Percentiles rank a stretch among this genome's conserved stretches.
phyloP scores from a whole-genome alignment of 1,140 invertebrate genomes.

The Venustaconcha ellipsiformis region DNA sequence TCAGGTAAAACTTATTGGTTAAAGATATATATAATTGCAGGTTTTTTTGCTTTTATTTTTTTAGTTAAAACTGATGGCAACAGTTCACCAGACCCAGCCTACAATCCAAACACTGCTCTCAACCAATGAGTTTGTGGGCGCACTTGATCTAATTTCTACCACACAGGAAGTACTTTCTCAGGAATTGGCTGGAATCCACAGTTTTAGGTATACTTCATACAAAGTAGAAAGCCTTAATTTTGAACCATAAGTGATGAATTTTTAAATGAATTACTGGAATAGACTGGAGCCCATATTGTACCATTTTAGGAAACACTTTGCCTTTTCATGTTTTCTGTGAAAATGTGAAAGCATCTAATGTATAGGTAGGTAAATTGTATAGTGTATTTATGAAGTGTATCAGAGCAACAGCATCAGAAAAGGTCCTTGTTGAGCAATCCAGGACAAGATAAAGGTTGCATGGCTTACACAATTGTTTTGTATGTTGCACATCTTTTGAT shows the following conservation, averaged over 20 bases:
- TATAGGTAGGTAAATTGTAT: background rate
- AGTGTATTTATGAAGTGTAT: background rate
- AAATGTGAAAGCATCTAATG: background rate
- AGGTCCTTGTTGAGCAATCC: too few relatives aligned
- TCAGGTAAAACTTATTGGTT: too few relatives aligned
- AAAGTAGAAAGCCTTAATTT: background rate
- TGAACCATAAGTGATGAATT: background rate
- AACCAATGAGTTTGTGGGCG: slow-evolving; percentile 97
- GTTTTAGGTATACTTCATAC: slow-evolving; percentile 77
- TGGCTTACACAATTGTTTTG: too few relatives aligned
- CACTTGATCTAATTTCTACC: slow-evolving; percentile 95
- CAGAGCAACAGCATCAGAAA: too few relatives aligned
- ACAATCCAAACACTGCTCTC: slow-evolving; percentile 95
- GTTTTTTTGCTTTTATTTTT: slow-evolving; percentile 31
- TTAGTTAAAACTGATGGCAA: slow-evolving; percentile 91
- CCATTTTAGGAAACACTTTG: background rate
- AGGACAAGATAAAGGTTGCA: too few relatives aligned
- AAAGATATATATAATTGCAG: too few relatives aligned
- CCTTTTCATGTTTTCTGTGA: background rate
- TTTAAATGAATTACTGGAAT: background rate
- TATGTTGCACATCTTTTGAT: too few relatives aligned
- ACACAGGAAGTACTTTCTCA: slow-evolving; percentile 94
- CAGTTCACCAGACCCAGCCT: slow-evolving; percentile 97
- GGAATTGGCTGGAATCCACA: slow-evolving; percentile 90
- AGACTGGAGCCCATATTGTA: too few relatives aligned